phyloP scores from a whole-genome alignment of 2,888 invertebrate species.

The Hofmannophila pseudospretella region DNA sequence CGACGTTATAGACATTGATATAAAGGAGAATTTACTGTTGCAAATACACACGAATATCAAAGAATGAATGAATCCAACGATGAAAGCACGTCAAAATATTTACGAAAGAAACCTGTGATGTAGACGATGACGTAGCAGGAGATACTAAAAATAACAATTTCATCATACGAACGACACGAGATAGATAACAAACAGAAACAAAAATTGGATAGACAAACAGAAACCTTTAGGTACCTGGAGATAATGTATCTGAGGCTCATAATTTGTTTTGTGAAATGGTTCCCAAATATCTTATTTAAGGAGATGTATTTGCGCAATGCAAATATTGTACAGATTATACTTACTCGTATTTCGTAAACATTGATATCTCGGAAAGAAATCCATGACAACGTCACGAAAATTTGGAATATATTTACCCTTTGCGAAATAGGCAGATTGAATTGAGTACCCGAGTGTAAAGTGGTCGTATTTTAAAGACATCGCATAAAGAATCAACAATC shows the following conservation, averaged over 20 bases:
- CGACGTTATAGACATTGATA: too few species aligned
- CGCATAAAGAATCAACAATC: too few species aligned
- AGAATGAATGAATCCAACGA: background rate
- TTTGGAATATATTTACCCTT: too few species aligned
- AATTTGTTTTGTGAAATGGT: background rate
- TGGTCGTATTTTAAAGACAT: too few species aligned
- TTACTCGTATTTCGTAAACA: too few species aligned
- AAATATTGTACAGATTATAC: too few species aligned
- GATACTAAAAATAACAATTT: slow-evolving; percentile 6
- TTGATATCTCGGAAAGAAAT: too few species aligned
- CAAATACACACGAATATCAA: too few species aligned
- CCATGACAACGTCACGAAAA: too few species aligned
- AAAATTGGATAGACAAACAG: slow-evolving; percentile 1
- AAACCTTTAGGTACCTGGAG: background rate
- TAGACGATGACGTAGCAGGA: slow-evolving; percentile 1
- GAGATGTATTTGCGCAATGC: background rate
- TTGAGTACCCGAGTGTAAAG: too few species aligned
- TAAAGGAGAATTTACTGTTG: too few species aligned
- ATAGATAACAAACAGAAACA: slow-evolving; percentile 2
- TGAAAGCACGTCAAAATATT: background rate
- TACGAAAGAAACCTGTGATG: slow-evolving; percentile 4
- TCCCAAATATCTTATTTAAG: background rate
- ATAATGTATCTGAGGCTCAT: slow-evolving; percentile 1
- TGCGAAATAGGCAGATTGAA: too few species aligned
- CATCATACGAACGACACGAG: background rate